Conservation (phyloP, 23 tunicate species). For the Phallusia fumigata region DNA sequence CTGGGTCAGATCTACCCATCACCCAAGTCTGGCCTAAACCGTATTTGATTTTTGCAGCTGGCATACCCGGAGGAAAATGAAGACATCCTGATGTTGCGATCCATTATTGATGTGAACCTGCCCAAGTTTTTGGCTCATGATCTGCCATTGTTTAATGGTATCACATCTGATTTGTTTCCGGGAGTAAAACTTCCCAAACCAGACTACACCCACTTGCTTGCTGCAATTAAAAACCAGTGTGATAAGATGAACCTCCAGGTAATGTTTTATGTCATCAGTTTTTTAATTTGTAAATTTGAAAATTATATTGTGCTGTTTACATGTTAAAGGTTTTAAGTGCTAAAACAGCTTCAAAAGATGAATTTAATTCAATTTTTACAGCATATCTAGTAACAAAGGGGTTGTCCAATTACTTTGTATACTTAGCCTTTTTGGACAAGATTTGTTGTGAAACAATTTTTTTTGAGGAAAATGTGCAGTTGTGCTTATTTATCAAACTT, state of each 20-base stretch:
- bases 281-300: neutral
- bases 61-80: conserved; percentile 98
- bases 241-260: conserved; percentile 94
- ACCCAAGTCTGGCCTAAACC: too few species aligned
- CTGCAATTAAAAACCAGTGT: conserved; percentile 89
- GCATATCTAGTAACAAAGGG: too few species aligned
- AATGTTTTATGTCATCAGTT: neutral
- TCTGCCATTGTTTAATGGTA: conserved; percentile 96
- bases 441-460: too few species aligned
- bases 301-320: neutral
- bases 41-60: conserved; percentile 23
- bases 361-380: too few species aligned
- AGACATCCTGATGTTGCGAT: conserved; percentile 96
- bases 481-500: too few species aligned
- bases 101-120: conserved; percentile 96
- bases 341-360: too few species aligned
- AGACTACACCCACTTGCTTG: conserved; percentile 81
- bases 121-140: conserved; percentile 99
- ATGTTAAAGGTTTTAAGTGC: neutral
- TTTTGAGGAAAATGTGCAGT: too few species aligned
- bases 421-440: too few species aligned
- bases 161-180: conserved; percentile 97
- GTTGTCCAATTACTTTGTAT: too few species aligned
- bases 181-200: conserved; percentile 94
- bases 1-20: too few species aligned